Evolutionary conservation across 1,140 invertebrate genomes (phyloP).

Genomic region (Hydropsyche tenuis): DNA sequence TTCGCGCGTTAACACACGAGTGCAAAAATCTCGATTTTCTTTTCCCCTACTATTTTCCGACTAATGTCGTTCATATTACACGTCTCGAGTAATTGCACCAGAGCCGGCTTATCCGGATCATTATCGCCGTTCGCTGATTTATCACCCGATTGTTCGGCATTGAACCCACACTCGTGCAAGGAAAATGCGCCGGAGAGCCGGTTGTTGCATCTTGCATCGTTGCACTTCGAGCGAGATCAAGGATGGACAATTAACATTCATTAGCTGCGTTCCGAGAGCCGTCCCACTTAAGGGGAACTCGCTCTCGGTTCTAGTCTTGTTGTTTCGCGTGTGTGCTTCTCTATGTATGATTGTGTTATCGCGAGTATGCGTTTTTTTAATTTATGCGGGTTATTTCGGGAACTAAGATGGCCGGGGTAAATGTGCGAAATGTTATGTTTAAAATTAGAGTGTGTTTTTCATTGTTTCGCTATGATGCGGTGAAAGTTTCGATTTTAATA

Average conservation of each 20-base stretch:
- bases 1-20: too few species aligned
- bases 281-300: conserved; percentile 1
- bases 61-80: neutral
- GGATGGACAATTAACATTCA: conserved; percentile 24
- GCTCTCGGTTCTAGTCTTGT: neutral
- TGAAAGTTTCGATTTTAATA: too few species aligned
- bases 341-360: neutral
- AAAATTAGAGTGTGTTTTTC: too few species aligned
- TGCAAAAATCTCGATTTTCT: too few species aligned
- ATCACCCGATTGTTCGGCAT: conserved; percentile 28
- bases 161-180: neutral
- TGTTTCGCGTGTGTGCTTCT: neutral
- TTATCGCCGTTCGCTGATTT: conserved; percentile 24
- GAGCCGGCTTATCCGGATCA: conserved; percentile 2
- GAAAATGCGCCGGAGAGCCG: too few species aligned
- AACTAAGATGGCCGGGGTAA: too few species aligned
- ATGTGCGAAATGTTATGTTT: too few species aligned
- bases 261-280: neutral
- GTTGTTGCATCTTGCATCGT: conserved; percentile 9
- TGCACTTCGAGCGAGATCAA: conserved; percentile 15
- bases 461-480: too few species aligned
- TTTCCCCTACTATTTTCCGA: too few species aligned
- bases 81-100: conserved; percentile 17
- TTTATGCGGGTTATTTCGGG: too few species aligned
- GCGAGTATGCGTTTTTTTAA: too few species aligned